Conservation (phyloP, 2,888 invertebrate genomes). For the Ormyrus thymus region DNA sequence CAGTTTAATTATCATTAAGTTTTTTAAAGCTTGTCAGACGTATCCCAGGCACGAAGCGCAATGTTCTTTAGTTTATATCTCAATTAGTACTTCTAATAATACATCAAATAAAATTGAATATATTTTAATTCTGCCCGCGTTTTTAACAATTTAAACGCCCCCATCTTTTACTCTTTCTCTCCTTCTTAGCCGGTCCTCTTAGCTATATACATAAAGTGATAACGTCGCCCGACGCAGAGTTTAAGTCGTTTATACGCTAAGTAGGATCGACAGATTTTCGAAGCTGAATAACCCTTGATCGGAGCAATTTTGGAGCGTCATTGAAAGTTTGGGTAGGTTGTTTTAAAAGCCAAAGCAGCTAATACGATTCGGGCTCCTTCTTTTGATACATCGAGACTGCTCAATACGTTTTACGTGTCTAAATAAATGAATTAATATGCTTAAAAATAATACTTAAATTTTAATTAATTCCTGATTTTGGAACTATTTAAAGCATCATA, state of each 20-base stretch:
- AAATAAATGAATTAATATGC: slow-evolving; percentile 19
- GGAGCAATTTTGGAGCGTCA: slow-evolving; percentile 14
- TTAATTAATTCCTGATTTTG: neutral
- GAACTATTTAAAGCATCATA: too few species aligned
- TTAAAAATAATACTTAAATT: neutral
- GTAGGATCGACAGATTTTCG: slow-evolving; percentile 27
- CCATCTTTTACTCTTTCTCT: too few species aligned
- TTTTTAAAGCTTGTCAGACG: too few species aligned
- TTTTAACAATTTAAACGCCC: too few species aligned
- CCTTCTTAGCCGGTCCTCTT: too few species aligned
- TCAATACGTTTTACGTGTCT: slow-evolving; percentile 3
- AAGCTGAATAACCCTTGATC: slow-evolving; percentile 14
- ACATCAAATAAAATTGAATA: too few species aligned
- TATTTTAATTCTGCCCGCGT: too few species aligned
- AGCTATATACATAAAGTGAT: slow-evolving; percentile 3
- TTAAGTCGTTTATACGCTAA: slow-evolving; percentile 34
- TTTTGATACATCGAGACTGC: neutral
- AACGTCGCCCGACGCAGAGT: neutral
- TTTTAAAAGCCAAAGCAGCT: neutral
- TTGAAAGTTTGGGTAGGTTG: slow-evolving; percentile 1
- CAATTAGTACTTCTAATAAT: too few species aligned
- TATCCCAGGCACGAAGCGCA: too few species aligned
- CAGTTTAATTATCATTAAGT: too few species aligned
- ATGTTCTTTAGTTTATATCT: too few species aligned
- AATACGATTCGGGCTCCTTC: neutral